These are phyloP conservation scores for Pantherophis alleghaniensis DNA, from an alignment of 2,797 vertebrate genomes.

Conservation along the genomic window DNA sequence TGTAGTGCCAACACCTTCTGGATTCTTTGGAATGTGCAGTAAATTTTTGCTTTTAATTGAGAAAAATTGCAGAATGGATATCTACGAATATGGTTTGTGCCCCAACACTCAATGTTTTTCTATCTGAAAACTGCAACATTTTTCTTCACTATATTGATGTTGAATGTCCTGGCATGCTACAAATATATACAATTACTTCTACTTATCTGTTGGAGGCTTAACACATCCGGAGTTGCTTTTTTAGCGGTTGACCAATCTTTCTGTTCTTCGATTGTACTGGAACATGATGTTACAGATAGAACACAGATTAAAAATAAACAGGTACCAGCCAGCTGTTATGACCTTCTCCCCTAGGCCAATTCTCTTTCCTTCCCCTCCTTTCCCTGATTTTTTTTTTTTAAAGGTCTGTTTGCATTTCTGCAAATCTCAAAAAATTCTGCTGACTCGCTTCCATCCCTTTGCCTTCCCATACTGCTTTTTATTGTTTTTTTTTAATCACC, in stretches of 20 bases:
- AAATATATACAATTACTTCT: neutral
- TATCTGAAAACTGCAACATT: neutral
- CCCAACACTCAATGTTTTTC: neutral
- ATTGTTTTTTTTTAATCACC: too few relatives aligned
- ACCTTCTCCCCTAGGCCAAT: neutral
- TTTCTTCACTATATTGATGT: neutral
- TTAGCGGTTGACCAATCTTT: neutral
- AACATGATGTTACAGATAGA: conserved; percentile 3
- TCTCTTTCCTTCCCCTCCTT: neutral
- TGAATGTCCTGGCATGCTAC: neutral
- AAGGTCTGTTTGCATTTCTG: neutral
- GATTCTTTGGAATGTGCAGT: neutral
- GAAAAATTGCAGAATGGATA: neutral
- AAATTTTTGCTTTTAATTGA: neutral
- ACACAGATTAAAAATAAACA: neutral
- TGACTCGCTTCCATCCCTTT: neutral
- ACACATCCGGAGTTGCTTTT: neutral
- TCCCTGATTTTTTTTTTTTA: neutral
- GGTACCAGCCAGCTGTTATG: neutral
- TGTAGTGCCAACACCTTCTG: neutral
- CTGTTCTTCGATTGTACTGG: neutral
- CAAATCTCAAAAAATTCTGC: neutral
- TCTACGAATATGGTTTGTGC: neutral
- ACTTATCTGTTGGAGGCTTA: neutral
- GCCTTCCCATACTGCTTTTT: neutral